Evolutionary conservation across 1,140 invertebrate genomes (phyloP).

Genomic region (Lepidurus packardi): DNA sequence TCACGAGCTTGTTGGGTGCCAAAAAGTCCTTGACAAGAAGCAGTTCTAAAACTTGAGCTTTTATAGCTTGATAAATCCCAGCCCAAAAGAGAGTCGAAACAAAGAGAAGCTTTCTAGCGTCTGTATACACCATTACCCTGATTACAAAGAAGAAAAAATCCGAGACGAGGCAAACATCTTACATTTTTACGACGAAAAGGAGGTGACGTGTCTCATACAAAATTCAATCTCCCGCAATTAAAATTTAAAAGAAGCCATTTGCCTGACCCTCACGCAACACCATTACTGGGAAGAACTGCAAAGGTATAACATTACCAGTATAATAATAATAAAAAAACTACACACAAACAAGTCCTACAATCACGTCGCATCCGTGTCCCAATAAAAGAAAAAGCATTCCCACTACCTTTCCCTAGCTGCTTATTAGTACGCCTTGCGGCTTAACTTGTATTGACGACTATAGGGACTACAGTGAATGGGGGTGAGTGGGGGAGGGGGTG

Average conservation of each 20-base stretch:
- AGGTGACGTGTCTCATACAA: neutral
- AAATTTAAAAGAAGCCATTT: neutral
- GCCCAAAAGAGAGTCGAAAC: neutral
- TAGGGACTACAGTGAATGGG: neutral
- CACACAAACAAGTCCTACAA: neutral
- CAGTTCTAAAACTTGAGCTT: neutral
- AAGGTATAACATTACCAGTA: neutral
- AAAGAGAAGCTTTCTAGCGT: conserved; percentile 4
- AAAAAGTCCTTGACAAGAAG: neutral
- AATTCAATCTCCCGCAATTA: conserved; percentile 7
- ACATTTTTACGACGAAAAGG: neutral
- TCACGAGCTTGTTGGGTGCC: neutral
- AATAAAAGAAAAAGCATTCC: neutral
- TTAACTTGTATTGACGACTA: neutral
- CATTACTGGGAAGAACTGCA: neutral
- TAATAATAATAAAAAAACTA: neutral
- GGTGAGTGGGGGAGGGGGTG: neutral
- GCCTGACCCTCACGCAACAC: neutral
- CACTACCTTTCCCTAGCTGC: neutral
- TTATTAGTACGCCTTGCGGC: neutral
- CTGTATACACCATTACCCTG: neutral
- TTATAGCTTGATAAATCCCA: neutral
- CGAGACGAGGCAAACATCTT: neutral
- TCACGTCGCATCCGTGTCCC: neutral
- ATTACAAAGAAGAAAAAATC: neutral